Conservation (phyloP, 2,113 vertebrate genomes). For the Chlorodrepanis virens region DNA sequence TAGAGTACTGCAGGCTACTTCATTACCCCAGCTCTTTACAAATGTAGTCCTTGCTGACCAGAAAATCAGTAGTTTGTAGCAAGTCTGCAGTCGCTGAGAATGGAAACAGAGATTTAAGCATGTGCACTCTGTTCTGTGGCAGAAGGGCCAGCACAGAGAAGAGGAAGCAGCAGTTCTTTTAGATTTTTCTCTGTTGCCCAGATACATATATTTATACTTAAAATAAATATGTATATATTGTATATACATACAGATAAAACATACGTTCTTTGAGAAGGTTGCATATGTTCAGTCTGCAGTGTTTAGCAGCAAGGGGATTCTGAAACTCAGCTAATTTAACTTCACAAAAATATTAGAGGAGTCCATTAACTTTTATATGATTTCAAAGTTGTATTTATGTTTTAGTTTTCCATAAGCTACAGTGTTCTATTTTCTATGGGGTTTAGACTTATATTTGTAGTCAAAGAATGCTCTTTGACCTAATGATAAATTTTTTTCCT, state of each 20-base stretch:
- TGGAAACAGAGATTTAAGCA: not conserved
- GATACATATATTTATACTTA: not conserved
- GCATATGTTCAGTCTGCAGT: not conserved
- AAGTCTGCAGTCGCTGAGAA: not conserved
- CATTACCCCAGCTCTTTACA: not conserved
- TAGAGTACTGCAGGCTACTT: not conserved
- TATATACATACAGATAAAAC: not conserved
- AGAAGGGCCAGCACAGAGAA: not conserved
- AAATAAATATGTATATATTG: not conserved
- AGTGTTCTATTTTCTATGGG: not conserved
- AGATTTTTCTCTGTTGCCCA: not conserved
- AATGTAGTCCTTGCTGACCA: not conserved
- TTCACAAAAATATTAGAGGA: not conserved
- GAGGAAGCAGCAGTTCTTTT: not conserved
- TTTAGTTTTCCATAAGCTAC: not conserved
- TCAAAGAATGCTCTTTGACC: not conserved
- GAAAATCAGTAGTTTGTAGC: not conserved
- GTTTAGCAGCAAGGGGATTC: not conserved
- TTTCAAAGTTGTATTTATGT: not conserved
- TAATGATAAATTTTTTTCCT: not conserved
- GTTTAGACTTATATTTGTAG: not conserved
- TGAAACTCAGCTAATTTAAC: not conserved
- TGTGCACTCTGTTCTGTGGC: not conserved
- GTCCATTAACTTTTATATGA: not conserved
- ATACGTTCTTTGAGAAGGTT: accelerated